Evolutionary conservation across 2,888 invertebrate genomes (phyloP).

Genomic region (Anoncus sp.): DNA sequence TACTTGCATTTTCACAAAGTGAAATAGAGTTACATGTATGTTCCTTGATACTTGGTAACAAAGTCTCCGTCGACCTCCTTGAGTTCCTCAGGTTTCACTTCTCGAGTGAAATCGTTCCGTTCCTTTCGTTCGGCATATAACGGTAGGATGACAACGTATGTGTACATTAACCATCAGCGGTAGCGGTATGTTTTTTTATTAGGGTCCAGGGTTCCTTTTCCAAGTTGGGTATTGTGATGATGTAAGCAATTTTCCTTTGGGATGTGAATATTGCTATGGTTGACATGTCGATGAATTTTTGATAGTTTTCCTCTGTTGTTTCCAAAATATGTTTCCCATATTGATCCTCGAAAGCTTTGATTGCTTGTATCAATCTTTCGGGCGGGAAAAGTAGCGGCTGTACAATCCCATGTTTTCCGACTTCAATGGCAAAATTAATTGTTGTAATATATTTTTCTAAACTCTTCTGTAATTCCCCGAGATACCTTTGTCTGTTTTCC

Average conservation of each 20-base stretch:
- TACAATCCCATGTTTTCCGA: slow-evolving; percentile 26
- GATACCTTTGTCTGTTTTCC: slow-evolving; percentile 27
- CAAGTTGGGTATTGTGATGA: slow-evolving; percentile 10
- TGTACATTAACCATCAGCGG: background rate
- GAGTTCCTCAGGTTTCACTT: slow-evolving; percentile 21
- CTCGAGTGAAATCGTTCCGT: slow-evolving; percentile 25
- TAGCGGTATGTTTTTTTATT: slow-evolving; percentile 6
- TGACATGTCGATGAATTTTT: slow-evolving; percentile 29
- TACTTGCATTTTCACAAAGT: slow-evolving; percentile 10
- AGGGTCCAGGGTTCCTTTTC: slow-evolving; percentile 15
- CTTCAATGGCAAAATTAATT: slow-evolving; percentile 32
- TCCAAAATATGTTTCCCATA: slow-evolving; percentile 25
- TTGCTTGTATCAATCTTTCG: slow-evolving; percentile 17
- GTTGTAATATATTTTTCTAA: slow-evolving; percentile 8
- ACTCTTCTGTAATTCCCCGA: slow-evolving; percentile 12
- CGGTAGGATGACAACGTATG: slow-evolving; percentile 17
- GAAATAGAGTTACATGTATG: slow-evolving; percentile 22
- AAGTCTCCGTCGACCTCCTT: slow-evolving; percentile 24
- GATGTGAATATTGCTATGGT: slow-evolving; percentile 14
- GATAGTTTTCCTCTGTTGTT: slow-evolving; percentile 21
- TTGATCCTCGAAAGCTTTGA: slow-evolving; percentile 22
- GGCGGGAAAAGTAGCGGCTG: slow-evolving; percentile 23
- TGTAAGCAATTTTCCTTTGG: no score
- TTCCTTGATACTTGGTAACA: slow-evolving; percentile 15
- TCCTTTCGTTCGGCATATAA: slow-evolving; percentile 18